A percentile compares a stretch with the other conserved stretches of the same genome.
These are phyloP conservation scores for Morphnarchus princeps DNA, from an alignment of 2,113 vertebrate species.

Conservation along the genomic window DNA sequence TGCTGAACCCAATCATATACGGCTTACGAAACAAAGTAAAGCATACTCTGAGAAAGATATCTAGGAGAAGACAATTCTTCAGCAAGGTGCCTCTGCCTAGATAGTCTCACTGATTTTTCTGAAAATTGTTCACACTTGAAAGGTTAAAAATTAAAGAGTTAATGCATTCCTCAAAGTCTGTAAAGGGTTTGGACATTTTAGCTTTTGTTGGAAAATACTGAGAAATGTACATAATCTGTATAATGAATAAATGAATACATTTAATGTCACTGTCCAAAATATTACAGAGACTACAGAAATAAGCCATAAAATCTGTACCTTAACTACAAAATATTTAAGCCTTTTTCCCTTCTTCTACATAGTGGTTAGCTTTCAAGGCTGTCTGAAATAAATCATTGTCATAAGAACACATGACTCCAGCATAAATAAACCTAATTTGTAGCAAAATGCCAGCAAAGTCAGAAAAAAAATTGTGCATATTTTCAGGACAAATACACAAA, in stretches of 20 bases:
- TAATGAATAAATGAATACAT: not conserved
- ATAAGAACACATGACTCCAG: not conserved
- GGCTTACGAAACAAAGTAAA: conserved; percentile 15
- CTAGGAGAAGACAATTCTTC: not conserved
- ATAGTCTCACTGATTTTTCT: not conserved
- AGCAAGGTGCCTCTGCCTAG: not conserved
- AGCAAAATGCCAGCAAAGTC: not conserved
- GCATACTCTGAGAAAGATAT: not conserved
- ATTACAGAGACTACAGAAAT: not conserved
- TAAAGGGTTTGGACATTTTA: not conserved
- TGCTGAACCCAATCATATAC: not conserved
- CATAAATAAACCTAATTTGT: not conserved
- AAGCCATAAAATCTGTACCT: not conserved
- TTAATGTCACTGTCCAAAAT: not conserved
- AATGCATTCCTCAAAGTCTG: not conserved
- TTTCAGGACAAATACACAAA: not conserved
- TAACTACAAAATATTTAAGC: not conserved
- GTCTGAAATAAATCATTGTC: not conserved
- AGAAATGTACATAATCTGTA: not conserved
- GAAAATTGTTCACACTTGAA: not conserved
- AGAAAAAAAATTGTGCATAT: not conserved
- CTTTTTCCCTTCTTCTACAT: not conserved
- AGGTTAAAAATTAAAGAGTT: not conserved
- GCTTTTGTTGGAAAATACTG: not conserved
- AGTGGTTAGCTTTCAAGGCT: not conserved